Conservation (phyloP, 2,888 invertebrate genomes). For the Cheilosia soror region DNA sequence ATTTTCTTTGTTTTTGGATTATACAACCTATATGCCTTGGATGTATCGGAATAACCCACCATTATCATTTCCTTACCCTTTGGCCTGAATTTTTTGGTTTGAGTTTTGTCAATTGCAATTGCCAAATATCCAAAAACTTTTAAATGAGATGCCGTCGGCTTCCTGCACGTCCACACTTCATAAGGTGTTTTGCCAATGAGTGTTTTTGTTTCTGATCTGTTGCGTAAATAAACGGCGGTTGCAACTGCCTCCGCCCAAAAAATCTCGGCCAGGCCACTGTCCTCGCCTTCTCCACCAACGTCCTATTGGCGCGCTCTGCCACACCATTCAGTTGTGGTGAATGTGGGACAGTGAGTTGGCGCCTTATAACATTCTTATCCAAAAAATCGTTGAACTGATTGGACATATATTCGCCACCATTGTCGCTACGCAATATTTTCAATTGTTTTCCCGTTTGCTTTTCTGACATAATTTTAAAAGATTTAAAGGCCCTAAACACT, state of each 20-base stretch:
- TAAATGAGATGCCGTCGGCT: slow-evolving; percentile 29
- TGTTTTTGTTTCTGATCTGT: slow-evolving; percentile 14
- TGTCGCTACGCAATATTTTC: slow-evolving; percentile 58
- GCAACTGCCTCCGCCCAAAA: slow-evolving; percentile 67
- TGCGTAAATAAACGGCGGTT: slow-evolving; percentile 17
- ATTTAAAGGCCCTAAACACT: slow-evolving; percentile 36
- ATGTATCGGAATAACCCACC: slow-evolving; percentile 36
- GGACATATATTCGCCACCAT: slow-evolving; percentile 55
- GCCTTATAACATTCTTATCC: slow-evolving; percentile 45
- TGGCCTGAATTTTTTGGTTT: slow-evolving; percentile 35
- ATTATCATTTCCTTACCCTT: slow-evolving; percentile 36
- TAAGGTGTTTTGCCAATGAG: slow-evolving; percentile 9
- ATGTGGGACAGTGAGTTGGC: slow-evolving; percentile 55
- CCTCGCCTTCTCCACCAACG: slow-evolving; percentile 73
- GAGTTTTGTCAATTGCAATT: slow-evolving; percentile 29
- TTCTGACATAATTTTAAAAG: slow-evolving; percentile 32
- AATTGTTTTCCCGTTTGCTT: slow-evolving; percentile 47
- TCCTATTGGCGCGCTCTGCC: slow-evolving; percentile 51
- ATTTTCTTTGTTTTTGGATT: slow-evolving; percentile 27
- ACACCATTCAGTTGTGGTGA: slow-evolving; percentile 69
- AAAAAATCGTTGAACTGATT: slow-evolving; percentile 43
- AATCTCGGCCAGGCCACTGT: slow-evolving; percentile 73
- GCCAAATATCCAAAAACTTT: slow-evolving; percentile 41
- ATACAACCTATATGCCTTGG: slow-evolving; percentile 62
- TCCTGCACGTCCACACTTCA: slow-evolving; percentile 27